phyloP scores from a whole-genome alignment of 2,888 invertebrate genomes.

The Argynnis bischoffii region DNA sequence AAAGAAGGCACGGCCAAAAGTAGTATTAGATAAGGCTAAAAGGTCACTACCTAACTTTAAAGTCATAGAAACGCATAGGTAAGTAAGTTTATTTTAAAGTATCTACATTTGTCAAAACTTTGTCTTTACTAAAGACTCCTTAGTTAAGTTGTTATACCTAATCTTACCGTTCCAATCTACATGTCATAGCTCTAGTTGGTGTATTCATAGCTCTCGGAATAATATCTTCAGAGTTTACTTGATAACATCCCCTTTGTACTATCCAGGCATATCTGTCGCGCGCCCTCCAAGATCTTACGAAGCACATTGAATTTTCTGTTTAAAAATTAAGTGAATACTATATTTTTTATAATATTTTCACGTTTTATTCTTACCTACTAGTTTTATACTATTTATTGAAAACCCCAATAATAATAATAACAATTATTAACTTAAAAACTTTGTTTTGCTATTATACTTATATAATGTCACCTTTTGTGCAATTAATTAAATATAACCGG shows the following conservation, averaged over 20 bases:
- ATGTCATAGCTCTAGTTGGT: slow-evolving; percentile 66
- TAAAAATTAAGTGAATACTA: background rate
- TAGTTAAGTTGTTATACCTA: background rate
- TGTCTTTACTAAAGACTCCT: too few species aligned
- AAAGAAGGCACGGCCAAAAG: background rate
- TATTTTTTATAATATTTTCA: background rate
- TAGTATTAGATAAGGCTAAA: too few species aligned
- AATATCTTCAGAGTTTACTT: slow-evolving; percentile 48
- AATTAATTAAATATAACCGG: slow-evolving; percentile 56
- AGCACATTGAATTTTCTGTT: slow-evolving; percentile 70
- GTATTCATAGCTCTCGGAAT: slow-evolving; percentile 51
- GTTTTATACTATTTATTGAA: too few species aligned
- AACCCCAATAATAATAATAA: too few species aligned
- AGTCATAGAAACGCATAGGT: too few species aligned
- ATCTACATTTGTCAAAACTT: too few species aligned
- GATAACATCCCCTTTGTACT: slow-evolving; percentile 74
- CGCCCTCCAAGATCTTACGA: slow-evolving; percentile 68
- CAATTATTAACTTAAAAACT: background rate
- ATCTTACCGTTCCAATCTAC: slow-evolving; percentile 60
- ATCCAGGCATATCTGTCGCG: slow-evolving; percentile 69
- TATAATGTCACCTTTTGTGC: slow-evolving; percentile 59
- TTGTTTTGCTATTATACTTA: background rate
- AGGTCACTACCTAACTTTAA: too few species aligned
- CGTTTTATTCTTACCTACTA: too few species aligned
- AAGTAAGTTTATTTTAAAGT: too few species aligned